A percentile compares a stretch with the other conserved stretches of the same genome.
phyloP scores from a whole-genome alignment of 2,113 vertebrate species.

The Xiphophorus maculatus region DNA sequence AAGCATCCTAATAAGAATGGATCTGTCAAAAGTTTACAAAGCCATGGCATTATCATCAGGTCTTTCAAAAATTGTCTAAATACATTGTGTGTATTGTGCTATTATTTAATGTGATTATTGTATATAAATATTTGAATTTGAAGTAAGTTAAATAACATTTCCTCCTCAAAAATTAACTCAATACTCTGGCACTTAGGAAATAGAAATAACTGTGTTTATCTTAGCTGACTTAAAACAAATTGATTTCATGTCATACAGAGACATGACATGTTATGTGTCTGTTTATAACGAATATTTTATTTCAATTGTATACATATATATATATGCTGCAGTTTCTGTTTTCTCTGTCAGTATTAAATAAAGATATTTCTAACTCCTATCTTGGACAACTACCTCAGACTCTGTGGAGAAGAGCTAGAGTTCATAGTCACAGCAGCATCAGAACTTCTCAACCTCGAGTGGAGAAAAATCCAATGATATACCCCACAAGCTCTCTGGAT shows the following conservation, averaged over 20 bases:
- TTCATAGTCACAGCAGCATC: slow-evolving; percentile 13
- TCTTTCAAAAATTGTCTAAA: too few relatives aligned
- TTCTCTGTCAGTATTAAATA: slow-evolving; percentile 54
- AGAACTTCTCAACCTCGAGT: slow-evolving; percentile 14
- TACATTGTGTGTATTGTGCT: background rate
- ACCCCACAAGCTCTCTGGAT: slow-evolving; percentile 21
- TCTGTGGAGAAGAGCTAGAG: slow-evolving; percentile 29
- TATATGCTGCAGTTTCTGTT: slow-evolving; percentile 7
- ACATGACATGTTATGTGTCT: too few relatives aligned
- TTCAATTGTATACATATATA: too few relatives aligned
- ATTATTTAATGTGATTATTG: background rate
- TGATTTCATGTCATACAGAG: background rate
- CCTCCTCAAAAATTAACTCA: too few relatives aligned
- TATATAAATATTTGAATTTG: background rate
- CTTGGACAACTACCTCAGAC: slow-evolving; percentile 16
- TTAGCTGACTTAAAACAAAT: background rate
- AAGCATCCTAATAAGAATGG: too few relatives aligned
- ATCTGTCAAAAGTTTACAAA: too few relatives aligned
- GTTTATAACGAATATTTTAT: too few relatives aligned
- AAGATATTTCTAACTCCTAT: slow-evolving; percentile 32
- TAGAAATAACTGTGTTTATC: background rate
- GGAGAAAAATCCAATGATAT: slow-evolving; percentile 31
- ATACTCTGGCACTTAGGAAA: background rate
- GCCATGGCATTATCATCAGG: too few relatives aligned
- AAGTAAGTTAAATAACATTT: background rate